Conservation (phyloP, 2,888 invertebrate species). For the Pegoplata infirma region DNA sequence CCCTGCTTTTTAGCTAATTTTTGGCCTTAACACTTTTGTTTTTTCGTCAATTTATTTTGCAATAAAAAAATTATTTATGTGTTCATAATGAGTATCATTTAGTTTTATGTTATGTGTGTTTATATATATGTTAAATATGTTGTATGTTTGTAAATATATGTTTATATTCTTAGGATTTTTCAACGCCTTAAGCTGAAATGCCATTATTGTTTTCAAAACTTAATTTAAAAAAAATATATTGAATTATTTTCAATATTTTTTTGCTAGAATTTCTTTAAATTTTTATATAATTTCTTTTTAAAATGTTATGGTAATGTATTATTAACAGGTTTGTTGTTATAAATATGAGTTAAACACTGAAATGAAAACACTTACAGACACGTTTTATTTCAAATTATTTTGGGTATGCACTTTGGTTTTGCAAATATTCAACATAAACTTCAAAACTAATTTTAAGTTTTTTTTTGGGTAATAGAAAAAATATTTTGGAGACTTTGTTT, state of each 20-base stretch:
- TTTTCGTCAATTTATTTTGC: constrained; percentile 15
- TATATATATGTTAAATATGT: constrained; percentile 20
- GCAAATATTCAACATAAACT: too few relatives aligned
- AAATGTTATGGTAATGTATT: constrained; percentile 30
- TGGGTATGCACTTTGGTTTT: constrained; percentile 29
- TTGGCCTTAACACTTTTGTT: constrained; percentile 19
- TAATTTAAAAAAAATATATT: too few relatives aligned
- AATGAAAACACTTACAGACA: neutral
- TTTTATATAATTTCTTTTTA: constrained; percentile 5
- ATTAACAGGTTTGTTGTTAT: constrained; percentile 51
- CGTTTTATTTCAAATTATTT: neutral
- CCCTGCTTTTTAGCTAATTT: constrained; percentile 29
- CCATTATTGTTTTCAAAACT: constrained; percentile 1
- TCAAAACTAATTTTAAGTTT: too few relatives aligned
- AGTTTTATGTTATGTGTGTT: constrained; percentile 14
- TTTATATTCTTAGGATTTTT: constrained; percentile 23
- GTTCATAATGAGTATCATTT: constrained; percentile 44
- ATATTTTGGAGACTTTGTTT: too few relatives aligned
- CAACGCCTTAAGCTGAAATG: constrained; percentile 56
- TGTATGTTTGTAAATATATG: constrained; percentile 22
- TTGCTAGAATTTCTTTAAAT: neutral
- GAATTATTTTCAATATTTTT: constrained; percentile 25
- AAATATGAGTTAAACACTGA: constrained; percentile 44
- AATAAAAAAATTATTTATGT: constrained; percentile 14
- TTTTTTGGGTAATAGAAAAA: too few relatives aligned